Percentiles rank a stretch among this genome's conserved stretches.
Conservation (phyloP, 1,140 invertebrate genomes). For the Saxidomus purpurata region DNA sequence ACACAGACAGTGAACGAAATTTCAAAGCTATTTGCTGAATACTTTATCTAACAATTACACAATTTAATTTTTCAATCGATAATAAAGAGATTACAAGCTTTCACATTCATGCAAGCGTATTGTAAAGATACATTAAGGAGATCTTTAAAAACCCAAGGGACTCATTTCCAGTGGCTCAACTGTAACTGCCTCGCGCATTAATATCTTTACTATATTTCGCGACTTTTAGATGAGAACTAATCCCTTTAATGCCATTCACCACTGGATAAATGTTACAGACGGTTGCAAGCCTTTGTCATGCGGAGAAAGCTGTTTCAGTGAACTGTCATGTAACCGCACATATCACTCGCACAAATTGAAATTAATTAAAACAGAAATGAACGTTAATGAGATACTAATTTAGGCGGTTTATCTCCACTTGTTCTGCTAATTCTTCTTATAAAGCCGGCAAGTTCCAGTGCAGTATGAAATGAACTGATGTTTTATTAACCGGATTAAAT, state of each 20-base stretch:
- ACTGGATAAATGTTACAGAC: constrained; percentile 38
- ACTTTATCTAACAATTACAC: neutral
- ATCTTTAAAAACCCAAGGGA: constrained; percentile 3
- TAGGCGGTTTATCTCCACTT: constrained; percentile 43
- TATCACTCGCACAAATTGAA: constrained; percentile 18
- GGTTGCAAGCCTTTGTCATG: constrained; percentile 20
- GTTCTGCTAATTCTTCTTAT: constrained; percentile 39
- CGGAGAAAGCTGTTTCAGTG: constrained; percentile 1
- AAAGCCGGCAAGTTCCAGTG: neutral
- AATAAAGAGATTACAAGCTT: constrained; percentile 26
- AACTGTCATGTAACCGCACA: constrained; percentile 55
- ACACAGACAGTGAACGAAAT: neutral
- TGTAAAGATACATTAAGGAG: neutral
- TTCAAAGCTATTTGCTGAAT: constrained; percentile 9
- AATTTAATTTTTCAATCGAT: constrained; percentile 16
- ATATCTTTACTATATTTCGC: constrained; percentile 45
- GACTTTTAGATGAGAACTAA: constrained; percentile 49
- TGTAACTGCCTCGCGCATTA: constrained; percentile 44
- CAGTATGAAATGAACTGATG: neutral
- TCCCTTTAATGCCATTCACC: constrained; percentile 36
- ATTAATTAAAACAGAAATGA: constrained; percentile 56
- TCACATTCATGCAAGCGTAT: constrained; percentile 4
- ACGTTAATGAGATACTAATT: constrained; percentile 59
- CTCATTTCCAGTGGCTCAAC: neutral
- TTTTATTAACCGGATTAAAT: constrained; percentile 32